phyloP scores from a whole-genome alignment of 2,113 vertebrate genomes.

The Tauraco erythrolophus region DNA sequence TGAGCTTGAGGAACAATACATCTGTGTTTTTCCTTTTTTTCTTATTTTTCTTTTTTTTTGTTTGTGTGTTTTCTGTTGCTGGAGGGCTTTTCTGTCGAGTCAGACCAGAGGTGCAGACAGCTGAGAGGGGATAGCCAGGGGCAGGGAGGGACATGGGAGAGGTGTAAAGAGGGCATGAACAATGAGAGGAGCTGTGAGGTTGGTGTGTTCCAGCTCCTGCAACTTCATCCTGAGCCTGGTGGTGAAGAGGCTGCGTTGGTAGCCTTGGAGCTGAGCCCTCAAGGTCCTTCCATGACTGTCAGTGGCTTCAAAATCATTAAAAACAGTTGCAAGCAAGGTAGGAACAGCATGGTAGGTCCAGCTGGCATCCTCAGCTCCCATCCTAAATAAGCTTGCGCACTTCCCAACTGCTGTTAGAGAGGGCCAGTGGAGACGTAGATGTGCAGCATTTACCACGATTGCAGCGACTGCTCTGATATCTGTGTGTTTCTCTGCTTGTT shows the following conservation, averaged over 20 bases:
- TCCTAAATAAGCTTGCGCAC: neutral
- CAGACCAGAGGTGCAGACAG: neutral
- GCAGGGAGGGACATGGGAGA: accelerated
- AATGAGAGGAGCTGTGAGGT: neutral
- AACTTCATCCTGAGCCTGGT: neutral
- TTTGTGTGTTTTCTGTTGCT: neutral
- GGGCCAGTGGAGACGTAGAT: accelerated
- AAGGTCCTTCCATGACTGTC: neutral
- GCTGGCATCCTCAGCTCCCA: neutral
- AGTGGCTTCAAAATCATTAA: neutral
- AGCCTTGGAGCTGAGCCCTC: neutral
- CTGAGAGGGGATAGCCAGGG: too few relatives aligned
- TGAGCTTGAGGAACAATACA: neutral
- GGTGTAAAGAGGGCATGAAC: neutral
- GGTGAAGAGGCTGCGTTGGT: neutral
- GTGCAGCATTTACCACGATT: neutral
- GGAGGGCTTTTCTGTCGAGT: neutral
- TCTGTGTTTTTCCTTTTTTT: neutral
- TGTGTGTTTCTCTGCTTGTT: neutral
- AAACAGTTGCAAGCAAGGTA: neutral
- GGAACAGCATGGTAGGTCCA: neutral
- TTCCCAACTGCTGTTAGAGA: neutral
- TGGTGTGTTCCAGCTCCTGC: neutral
- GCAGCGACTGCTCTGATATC: neutral
- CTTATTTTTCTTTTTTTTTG: neutral